Conservation (phyloP, 2,888 invertebrate species). For the Campopleginae sp. region DNA sequence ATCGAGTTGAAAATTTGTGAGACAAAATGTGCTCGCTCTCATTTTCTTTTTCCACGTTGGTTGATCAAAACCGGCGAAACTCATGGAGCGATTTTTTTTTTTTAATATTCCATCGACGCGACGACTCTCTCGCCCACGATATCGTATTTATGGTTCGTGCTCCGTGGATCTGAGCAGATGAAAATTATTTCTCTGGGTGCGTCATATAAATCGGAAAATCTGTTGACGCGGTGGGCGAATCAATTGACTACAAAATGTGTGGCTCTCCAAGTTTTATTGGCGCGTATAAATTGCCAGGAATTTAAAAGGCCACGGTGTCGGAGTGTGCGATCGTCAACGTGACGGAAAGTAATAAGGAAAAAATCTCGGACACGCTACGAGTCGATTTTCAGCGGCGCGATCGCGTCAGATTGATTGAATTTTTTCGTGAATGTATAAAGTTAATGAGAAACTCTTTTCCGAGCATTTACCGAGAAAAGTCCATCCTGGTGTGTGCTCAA, state of each 20-base stretch:
- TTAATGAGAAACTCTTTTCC: neutral
- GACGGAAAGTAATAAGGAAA: constrained; percentile 14
- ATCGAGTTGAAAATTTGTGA: neutral
- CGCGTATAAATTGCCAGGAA: constrained; percentile 7
- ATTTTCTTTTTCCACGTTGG: constrained; percentile 30
- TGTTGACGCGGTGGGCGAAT: constrained; percentile 45
- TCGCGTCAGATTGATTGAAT: neutral
- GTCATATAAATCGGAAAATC: constrained; percentile 57
- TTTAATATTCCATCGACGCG: constrained; percentile 55
- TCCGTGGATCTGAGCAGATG: neutral
- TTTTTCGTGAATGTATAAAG: neutral
- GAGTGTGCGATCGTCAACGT: constrained; percentile 45
- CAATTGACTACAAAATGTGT: neutral
- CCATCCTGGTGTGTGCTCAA: neutral
- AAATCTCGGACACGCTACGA: neutral
- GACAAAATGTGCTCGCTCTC: neutral
- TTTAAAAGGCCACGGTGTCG: constrained; percentile 30
- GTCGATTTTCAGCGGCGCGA: neutral
- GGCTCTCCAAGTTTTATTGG: neutral
- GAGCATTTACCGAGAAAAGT: neutral
- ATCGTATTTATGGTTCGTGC: neutral
- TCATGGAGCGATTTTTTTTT: constrained; percentile 46
- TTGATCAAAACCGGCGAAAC: constrained; percentile 46
- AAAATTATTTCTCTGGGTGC: constrained; percentile 33
- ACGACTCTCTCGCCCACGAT: constrained; percentile 48